Evolutionary conservation across 2,797 vertebrate species (phyloP).

Genomic region (Decapterus maruadsi): DNA sequence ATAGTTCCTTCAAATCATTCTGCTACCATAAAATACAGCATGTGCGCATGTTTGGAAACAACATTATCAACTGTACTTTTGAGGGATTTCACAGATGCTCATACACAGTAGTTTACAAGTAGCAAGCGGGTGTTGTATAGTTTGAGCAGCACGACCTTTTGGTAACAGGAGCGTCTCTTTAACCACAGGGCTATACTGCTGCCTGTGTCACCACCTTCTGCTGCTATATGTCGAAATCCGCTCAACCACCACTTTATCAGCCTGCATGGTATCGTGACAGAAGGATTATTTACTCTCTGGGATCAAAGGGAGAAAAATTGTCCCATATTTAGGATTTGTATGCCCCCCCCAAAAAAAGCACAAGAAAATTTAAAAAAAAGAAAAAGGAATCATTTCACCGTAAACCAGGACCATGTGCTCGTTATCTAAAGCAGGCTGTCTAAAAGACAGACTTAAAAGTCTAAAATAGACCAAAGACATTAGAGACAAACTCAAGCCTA

Average conservation of each 20-base stretch:
- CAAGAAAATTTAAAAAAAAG: slow-evolving; percentile 16
- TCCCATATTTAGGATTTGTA: slow-evolving; percentile 59
- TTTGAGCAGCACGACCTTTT: slow-evolving; percentile 27
- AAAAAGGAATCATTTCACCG: slow-evolving; percentile 45
- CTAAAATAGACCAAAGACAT: slow-evolving; percentile 76
- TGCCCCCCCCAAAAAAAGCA: background rate
- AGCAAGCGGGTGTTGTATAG: slow-evolving; percentile 13
- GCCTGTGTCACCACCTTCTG: slow-evolving; percentile 42
- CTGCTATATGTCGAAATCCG: slow-evolving; percentile 20
- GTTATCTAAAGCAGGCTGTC: slow-evolving; percentile 75
- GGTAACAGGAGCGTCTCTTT: slow-evolving; percentile 14
- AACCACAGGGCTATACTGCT: slow-evolving; percentile 23
- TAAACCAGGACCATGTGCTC: slow-evolving; percentile 79
- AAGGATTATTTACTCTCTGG: slow-evolving; percentile 51
- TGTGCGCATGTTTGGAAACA: background rate
- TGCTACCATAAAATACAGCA: slow-evolving; percentile 4
- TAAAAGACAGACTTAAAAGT: slow-evolving; percentile 70
- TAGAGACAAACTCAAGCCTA: slow-evolving; percentile 74
- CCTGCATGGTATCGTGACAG: slow-evolving; percentile 53
- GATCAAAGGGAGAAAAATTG: slow-evolving; percentile 64
- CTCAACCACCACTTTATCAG: slow-evolving; percentile 50
- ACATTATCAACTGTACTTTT: background rate
- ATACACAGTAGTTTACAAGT: background rate
- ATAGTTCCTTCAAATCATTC: slow-evolving; percentile 13
- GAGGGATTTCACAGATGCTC: slow-evolving; percentile 3